Evolutionary conservation across 2,888 invertebrate species (phyloP), one percentile per base, ranked within the genome.

Genomic region (Acanthoscelides obtectus): DNA sequence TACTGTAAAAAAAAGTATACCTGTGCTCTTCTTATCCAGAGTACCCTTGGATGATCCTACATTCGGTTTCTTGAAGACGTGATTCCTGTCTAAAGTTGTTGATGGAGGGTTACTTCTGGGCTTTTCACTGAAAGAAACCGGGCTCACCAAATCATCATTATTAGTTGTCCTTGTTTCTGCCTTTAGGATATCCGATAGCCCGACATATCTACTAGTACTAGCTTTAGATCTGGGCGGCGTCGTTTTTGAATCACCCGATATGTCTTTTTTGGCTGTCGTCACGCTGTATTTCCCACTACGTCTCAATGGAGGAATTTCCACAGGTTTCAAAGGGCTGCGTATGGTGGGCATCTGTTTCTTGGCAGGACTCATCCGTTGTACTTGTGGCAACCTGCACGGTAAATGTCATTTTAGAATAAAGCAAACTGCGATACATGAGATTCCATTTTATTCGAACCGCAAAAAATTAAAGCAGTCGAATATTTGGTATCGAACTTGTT

Each of bases 81-180:
- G 22, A 2, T 22, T 19, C 17, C 45, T 3, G 27, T 68, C 68
- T 21, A 17, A 21, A 4, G 17, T 67, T n/a, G 67, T 63, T 22
- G 2, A 69, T 67, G 21, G 67, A 12, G 21, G 22, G 20, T n/a
- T 63, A 21, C 25, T 71, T 45, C 70, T 69, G n/a, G 73, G 72
- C 69, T 75, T 78, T 69, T 79, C 80, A 69, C 76, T 79, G 66
- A 80, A 81, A 1, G 81, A 77, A 0, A 81, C 79, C 72, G 77
- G 76, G 22, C 76, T 80, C 75, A 81, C 80, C 22, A 73, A 17
- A n/a, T 76, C 74, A 21, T 77, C 75, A n/a, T 71, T 73, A 4
- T 22, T 20, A n/a, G 22, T 22, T n/a, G n/a, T n/a, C 17, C 20
- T 68, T 20, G 4, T 22, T 63, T 70, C 73, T 19, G 67, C 67